Evolutionary conservation across 1,140 invertebrate species (phyloP).

Genomic region (Ectropis grisescens): DNA sequence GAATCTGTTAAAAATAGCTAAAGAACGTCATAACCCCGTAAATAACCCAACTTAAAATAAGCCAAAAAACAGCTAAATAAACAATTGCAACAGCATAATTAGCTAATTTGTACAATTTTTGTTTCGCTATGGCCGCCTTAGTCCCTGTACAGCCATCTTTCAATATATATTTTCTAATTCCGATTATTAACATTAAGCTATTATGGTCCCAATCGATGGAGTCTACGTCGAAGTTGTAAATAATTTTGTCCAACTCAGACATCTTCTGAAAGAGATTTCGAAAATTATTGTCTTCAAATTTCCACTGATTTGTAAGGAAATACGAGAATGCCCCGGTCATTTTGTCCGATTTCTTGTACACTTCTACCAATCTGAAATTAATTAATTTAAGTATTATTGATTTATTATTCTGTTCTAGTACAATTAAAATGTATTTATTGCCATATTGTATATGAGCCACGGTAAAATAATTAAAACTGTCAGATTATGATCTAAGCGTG

Average conservation of each 20-base stretch:
- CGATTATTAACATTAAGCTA: slow-evolving; percentile 12
- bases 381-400: too few species aligned
- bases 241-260: slow-evolving; percentile 7
- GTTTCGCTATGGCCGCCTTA: slow-evolving; percentile 10
- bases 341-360: slow-evolving; percentile 13
- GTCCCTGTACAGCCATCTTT: slow-evolving; percentile 15
- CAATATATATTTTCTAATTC: slow-evolving; percentile 17
- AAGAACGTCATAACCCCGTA: too few species aligned
- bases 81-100: neutral
- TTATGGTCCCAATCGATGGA: slow-evolving; percentile 2
- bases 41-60: too few species aligned
- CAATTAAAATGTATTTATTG: too few species aligned
- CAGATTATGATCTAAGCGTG: too few species aligned
- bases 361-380: slow-evolving; percentile 16
- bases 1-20: too few species aligned
- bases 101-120: slow-evolving; percentile 4
- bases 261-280: slow-evolving; percentile 4
- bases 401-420: too few species aligned
- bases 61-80: too few species aligned
- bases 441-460: too few species aligned
- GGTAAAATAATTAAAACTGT: neutral
- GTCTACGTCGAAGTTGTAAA: slow-evolving; percentile 17
- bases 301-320: slow-evolving; percentile 12
- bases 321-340: slow-evolving; percentile 1
- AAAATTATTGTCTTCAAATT: slow-evolving; percentile 12